Conservation (phyloP, 2,113 vertebrate genomes). For the Lasiurus borealis region DNA sequence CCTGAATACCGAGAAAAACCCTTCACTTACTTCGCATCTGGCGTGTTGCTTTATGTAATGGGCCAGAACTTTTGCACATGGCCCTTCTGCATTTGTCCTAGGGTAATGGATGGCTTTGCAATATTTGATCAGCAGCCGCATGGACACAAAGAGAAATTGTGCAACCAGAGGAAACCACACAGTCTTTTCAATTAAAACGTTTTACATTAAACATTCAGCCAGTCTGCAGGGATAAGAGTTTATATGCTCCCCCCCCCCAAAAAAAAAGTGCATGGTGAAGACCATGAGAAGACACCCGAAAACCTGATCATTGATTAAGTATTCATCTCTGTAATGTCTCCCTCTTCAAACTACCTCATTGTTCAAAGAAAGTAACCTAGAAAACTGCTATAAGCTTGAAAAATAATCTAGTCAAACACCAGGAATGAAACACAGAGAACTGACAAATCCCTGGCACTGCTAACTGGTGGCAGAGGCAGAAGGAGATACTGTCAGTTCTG, state of each 20-base stretch:
- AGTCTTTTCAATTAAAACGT: slow-evolving; percentile 83
- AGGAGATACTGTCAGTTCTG: background rate
- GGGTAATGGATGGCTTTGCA: slow-evolving; percentile 83
- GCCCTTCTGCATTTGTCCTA: slow-evolving; percentile 80
- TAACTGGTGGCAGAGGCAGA: background rate
- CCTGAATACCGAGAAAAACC: slow-evolving; percentile 88
- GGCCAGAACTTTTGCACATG: slow-evolving; percentile 79
- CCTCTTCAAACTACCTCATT: slow-evolving; percentile 27
- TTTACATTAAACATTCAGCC: slow-evolving; percentile 71
- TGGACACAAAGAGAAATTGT: slow-evolving; percentile 75
- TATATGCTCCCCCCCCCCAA: background rate
- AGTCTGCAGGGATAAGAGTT: slow-evolving; percentile 57
- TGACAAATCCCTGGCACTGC: background rate
- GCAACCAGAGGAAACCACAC: slow-evolving; percentile 73
- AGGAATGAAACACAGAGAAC: slow-evolving; percentile 24
- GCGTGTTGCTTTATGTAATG: slow-evolving; percentile 70
- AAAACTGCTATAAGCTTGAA: background rate
- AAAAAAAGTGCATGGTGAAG: background rate
- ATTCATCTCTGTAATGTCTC: background rate
- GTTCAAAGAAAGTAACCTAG: slow-evolving; percentile 56
- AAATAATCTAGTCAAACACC: slow-evolving; percentile 24
- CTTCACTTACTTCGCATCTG: slow-evolving; percentile 83
- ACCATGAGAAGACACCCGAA: slow-evolving; percentile 57
- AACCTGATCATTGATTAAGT: slow-evolving; percentile 58
- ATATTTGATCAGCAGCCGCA: slow-evolving; percentile 82